Conservation (phyloP, 2,113 vertebrate genomes). For the Caracal caracal region DNA sequence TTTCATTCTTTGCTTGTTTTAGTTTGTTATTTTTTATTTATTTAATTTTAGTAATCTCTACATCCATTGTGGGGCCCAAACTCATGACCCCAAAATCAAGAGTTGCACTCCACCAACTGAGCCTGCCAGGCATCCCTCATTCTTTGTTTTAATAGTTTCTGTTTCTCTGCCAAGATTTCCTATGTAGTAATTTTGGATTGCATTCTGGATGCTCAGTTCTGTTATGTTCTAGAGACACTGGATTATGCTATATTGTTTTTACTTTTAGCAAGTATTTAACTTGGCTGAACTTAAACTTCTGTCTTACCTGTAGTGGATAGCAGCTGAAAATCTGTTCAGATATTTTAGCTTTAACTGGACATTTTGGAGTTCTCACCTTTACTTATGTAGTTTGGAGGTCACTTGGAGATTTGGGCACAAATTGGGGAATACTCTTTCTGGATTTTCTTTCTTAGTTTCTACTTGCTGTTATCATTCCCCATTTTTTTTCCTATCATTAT, state of each 20-base stretch:
- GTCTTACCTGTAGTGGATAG: background rate
- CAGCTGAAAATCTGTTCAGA: background rate
- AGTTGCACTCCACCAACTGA: background rate
- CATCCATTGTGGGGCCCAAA: background rate
- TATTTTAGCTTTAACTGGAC: slow-evolving; percentile 25
- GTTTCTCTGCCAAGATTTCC: background rate
- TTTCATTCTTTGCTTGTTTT: background rate
- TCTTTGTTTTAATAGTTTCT: slow-evolving; percentile 18
- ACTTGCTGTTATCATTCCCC: background rate
- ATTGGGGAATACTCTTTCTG: background rate
- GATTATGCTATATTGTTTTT: slow-evolving; percentile 29
- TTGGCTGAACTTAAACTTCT: slow-evolving; percentile 17
- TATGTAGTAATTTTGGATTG: background rate
- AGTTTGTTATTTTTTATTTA: background rate
- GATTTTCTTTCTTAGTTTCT: background rate
- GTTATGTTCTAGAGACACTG: background rate
- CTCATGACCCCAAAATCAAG: background rate
- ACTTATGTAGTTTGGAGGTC: background rate
- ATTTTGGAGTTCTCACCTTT: slow-evolving; percentile 13
- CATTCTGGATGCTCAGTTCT: background rate
- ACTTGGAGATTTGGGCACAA: background rate
- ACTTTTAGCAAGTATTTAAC: slow-evolving; percentile 35
- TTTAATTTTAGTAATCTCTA: background rate
- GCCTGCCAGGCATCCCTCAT: background rate
- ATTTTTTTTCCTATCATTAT: slow-evolving; percentile 7